Conservation (phyloP, 2,888 invertebrate genomes). For the Dione vanillae region DNA sequence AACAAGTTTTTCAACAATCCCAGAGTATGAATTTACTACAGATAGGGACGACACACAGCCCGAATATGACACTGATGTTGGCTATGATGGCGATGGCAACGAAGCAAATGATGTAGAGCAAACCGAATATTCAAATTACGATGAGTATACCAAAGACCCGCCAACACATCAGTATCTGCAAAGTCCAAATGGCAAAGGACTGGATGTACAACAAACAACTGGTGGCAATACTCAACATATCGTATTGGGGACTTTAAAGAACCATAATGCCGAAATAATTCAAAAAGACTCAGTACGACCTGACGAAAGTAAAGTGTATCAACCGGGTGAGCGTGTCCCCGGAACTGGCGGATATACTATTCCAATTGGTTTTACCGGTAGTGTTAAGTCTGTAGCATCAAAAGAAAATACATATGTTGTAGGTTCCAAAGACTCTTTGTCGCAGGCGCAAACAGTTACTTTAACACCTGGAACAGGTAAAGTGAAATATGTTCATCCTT, state of each 20-base stretch:
- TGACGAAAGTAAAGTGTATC: constrained; percentile 84
- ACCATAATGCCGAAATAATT: constrained; percentile 85
- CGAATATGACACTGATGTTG: constrained; percentile 75
- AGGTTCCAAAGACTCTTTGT: constrained; percentile 84
- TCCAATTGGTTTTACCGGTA: constrained; percentile 87
- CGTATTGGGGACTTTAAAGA: constrained; percentile 83
- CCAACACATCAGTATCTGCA: constrained; percentile 68
- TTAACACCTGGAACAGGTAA: constrained; percentile 79
- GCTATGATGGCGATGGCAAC: constrained; percentile 64
- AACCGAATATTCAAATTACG: constrained; percentile 85
- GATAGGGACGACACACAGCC: constrained; percentile 66
- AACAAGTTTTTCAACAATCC: constrained; percentile 54
- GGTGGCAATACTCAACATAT: constrained; percentile 86
- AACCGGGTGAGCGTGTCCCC: constrained; percentile 87
- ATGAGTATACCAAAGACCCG: constrained; percentile 77
- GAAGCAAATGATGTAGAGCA: constrained; percentile 77
- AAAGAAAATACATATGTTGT: constrained; percentile 84
- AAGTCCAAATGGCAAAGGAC: constrained; percentile 62
- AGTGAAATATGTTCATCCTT: constrained; percentile 67
- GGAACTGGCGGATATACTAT: constrained; percentile 87
- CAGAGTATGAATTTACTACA: constrained; percentile 70
- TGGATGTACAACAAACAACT: constrained; percentile 77
- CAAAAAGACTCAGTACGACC: constrained; percentile 82
- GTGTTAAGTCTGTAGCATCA: constrained; percentile 87
- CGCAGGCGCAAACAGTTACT: constrained; percentile 87